Evolutionary conservation across 2,888 invertebrate genomes (phyloP).

Genomic region (Hyalella azteca): DNA sequence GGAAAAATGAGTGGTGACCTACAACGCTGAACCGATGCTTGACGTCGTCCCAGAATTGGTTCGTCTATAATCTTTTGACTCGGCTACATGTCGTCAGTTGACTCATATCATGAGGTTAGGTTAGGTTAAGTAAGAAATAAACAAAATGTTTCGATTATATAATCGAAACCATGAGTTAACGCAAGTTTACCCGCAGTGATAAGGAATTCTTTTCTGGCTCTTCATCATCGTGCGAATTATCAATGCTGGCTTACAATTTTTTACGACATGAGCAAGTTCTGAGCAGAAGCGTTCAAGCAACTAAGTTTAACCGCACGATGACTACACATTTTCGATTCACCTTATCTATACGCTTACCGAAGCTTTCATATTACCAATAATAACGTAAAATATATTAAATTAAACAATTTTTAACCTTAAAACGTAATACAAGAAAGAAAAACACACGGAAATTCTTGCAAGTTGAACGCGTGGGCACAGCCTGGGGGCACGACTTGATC

Average conservation of each 20-base stretch:
- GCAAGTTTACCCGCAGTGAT: slow-evolving; percentile 14
- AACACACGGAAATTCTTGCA: neutral
- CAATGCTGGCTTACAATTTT: slow-evolving; percentile 18
- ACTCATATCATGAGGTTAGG: no score
- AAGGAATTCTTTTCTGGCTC: slow-evolving; percentile 21
- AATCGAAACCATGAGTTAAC: no score
- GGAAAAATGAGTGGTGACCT: no score
- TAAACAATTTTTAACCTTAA: neutral
- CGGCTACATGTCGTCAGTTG: no score
- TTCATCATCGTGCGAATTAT: slow-evolving; percentile 14
- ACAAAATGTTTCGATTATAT: no score
- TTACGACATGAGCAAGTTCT: neutral
- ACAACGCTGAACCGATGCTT: no score
- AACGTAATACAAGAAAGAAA: no score
- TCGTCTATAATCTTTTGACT: no score
- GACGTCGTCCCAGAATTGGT: no score
- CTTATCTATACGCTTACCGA: neutral
- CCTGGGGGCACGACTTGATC: neutral
- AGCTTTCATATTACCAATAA: no score
- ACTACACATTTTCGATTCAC: neutral
- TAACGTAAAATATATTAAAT: no score
- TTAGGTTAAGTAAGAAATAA: no score
- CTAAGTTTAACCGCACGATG: neutral
- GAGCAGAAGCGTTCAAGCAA: neutral
- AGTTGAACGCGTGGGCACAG: neutral